Percentiles rank a stretch among this genome's conserved stretches.
phyloP scores from a whole-genome alignment of 2,888 invertebrate genomes.

The Machimus rusticus region DNA sequence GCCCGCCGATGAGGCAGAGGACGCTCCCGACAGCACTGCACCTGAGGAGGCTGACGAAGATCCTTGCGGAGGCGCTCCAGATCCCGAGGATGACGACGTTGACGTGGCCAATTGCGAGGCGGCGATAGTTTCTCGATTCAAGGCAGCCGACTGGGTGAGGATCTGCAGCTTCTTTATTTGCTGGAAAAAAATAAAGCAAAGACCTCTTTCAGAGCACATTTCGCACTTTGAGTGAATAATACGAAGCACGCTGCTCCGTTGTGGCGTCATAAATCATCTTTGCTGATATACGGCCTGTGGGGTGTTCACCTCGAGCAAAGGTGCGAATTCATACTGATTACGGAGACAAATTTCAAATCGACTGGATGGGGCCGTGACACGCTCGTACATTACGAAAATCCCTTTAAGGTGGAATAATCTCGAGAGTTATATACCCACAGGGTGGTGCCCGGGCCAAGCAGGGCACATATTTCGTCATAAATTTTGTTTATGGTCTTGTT shows the following conservation, averaged over 20 bases:
- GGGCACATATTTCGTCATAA: slow-evolving; percentile 35
- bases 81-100: slow-evolving; percentile 33
- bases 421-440: not conserved
- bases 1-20: slow-evolving; percentile 47
- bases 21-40: slow-evolving; percentile 48
- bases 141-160: slow-evolving; percentile 61
- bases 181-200: slow-evolving; percentile 50
- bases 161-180: slow-evolving; percentile 63
- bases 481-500: slow-evolving; percentile 37
- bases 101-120: slow-evolving; percentile 62
- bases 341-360: slow-evolving; percentile 15
- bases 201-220: not conserved
- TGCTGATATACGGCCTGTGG: not conserved
- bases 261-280: not conserved
- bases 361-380: not conserved
- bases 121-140: slow-evolving; percentile 62
- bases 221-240: not conserved
- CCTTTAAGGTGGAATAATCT: slow-evolving; percentile 16
- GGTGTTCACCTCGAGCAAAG: not conserved
- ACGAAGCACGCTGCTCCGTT: not conserved
- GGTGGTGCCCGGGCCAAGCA: not conserved
- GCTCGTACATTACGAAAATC: not conserved
- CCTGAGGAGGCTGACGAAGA: slow-evolving; percentile 48
- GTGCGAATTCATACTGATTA: not conserved
- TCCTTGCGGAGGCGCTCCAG: slow-evolving; percentile 47